Evolutionary conservation across 2,888 invertebrate genomes (phyloP).

Genomic region (Synanthedon vespiformis): DNA sequence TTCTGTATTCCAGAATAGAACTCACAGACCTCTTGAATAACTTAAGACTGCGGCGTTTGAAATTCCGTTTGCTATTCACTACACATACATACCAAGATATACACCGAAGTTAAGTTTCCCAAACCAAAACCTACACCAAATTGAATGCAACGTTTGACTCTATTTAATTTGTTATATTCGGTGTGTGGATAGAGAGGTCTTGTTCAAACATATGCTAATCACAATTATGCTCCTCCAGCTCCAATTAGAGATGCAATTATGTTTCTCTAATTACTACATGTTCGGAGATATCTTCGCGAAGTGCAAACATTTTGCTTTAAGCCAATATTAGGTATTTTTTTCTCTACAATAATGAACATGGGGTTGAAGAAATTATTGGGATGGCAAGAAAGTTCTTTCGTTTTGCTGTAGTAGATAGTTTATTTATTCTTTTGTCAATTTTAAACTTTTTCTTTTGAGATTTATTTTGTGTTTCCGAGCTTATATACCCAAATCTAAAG

Average conservation of each 20-base stretch:
- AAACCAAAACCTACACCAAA: slow-evolving; percentile 7
- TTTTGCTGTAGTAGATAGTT: too few relatives aligned
- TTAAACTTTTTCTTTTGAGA: too few relatives aligned
- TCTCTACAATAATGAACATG: too few relatives aligned
- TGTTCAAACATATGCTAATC: slow-evolving; percentile 37
- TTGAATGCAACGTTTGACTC: neutral
- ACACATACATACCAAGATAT: slow-evolving; percentile 20
- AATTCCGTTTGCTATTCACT: slow-evolving; percentile 4
- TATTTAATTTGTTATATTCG: neutral
- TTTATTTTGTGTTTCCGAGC: too few relatives aligned
- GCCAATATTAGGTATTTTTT: too few relatives aligned
- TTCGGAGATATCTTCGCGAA: neutral
- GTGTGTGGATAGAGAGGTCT: slow-evolving; percentile 11
- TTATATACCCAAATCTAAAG: too few relatives aligned
- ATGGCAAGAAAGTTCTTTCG: too few relatives aligned
- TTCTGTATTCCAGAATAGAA: slow-evolving; percentile 2
- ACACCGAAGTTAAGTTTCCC: slow-evolving; percentile 26
- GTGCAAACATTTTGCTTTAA: too few relatives aligned
- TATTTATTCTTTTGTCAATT: too few relatives aligned
- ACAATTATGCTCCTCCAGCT: slow-evolving; percentile 22
- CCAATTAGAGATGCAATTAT: slow-evolving; percentile 4
- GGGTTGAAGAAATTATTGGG: too few relatives aligned
- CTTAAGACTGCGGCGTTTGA: slow-evolving; percentile 4
- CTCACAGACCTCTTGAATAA: slow-evolving; percentile 9
- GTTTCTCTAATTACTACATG: neutral